A percentile compares a stretch with the other conserved stretches of the same genome.
Evolutionary conservation across 2,888 invertebrate species (phyloP).

Genomic region (Polylopha cassiicola): DNA sequence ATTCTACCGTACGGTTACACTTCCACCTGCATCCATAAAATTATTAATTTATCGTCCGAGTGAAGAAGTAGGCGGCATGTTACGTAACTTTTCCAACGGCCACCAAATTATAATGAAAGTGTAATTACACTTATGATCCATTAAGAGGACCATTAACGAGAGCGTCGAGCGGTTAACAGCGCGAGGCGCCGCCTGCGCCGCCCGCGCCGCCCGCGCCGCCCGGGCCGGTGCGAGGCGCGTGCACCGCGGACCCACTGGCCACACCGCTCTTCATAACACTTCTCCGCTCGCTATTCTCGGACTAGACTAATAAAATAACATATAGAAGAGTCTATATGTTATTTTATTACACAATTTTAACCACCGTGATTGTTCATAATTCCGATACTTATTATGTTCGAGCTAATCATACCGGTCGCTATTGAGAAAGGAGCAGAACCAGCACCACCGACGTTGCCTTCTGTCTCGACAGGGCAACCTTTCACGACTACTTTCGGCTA

Average conservation of each 20-base stretch:
- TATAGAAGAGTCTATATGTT: no score
- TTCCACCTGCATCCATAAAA: slow-evolving; percentile 30
- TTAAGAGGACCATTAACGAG: slow-evolving; percentile 50
- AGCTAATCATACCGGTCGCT: slow-evolving; percentile 44
- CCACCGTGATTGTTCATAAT: slow-evolving; percentile 48
- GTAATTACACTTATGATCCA: slow-evolving; percentile 56
- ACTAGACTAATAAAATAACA: no score
- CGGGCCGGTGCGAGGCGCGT: slow-evolving; percentile 18
- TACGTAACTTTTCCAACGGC: slow-evolving; percentile 42
- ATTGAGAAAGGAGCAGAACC: slow-evolving; percentile 51
- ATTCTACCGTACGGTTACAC: slow-evolving; percentile 5
- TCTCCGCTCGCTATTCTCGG: no score
- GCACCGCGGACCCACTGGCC: slow-evolving; percentile 16
- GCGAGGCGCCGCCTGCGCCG: slow-evolving; percentile 20
- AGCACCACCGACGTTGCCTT: slow-evolving; percentile 39
- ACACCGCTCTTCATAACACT: slow-evolving; percentile 29
- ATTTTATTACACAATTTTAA: no score
- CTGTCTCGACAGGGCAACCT: slow-evolving; percentile 49
- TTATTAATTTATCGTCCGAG: slow-evolving; percentile 29
- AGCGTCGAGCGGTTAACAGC: slow-evolving; percentile 31
- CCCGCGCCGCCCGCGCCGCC: slow-evolving; percentile 24
- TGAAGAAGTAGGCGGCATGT: slow-evolving; percentile 35
- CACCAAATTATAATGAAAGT: slow-evolving; percentile 51
- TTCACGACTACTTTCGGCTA: slow-evolving; percentile 67
- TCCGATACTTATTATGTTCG: slow-evolving; percentile 47